Evolutionary conservation across 2,888 invertebrate species (phyloP).

Genomic region (Synergus umbraculus): DNA sequence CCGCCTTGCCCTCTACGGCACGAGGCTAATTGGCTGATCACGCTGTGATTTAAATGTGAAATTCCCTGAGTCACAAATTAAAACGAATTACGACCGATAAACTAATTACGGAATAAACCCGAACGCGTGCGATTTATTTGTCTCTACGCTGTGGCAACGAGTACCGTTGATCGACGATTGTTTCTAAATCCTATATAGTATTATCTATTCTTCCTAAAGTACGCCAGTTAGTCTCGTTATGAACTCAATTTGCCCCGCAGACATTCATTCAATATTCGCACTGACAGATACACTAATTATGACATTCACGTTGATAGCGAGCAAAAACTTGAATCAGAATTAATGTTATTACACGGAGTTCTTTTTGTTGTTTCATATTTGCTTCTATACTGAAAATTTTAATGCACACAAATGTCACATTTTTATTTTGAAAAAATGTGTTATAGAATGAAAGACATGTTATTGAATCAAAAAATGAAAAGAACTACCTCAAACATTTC

Average conservation of each 20-base stretch:
- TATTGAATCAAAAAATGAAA: no score
- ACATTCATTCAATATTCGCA: not conserved
- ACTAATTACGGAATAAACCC: conserved; percentile 70
- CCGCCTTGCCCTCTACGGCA: conserved; percentile 49
- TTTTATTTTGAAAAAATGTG: no score
- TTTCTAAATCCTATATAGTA: not conserved
- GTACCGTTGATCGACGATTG: conserved; percentile 28
- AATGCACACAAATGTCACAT: no score
- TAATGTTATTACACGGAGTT: not conserved
- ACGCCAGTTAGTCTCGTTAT: conserved; percentile 28
- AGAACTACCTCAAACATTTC: no score
- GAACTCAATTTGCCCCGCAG: conserved; percentile 22
- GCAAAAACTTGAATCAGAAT: conserved; percentile 12
- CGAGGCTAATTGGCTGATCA: conserved; percentile 66
- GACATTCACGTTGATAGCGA: conserved; percentile 16
- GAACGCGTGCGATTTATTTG: conserved; percentile 48
- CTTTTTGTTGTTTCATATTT: not conserved
- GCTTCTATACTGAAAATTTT: not conserved
- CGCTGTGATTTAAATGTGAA: conserved; percentile 68
- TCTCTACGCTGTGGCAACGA: not conserved
- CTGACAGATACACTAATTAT: conserved; percentile 20
- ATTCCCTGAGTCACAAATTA: conserved; percentile 66
- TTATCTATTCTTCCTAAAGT: conserved; percentile 21
- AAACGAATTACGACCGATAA: conserved; percentile 68
- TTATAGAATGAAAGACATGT: no score